Base-by-base conservation (phyloP, 2,888 invertebrate species). In the Epinotia nisella region DNA sequence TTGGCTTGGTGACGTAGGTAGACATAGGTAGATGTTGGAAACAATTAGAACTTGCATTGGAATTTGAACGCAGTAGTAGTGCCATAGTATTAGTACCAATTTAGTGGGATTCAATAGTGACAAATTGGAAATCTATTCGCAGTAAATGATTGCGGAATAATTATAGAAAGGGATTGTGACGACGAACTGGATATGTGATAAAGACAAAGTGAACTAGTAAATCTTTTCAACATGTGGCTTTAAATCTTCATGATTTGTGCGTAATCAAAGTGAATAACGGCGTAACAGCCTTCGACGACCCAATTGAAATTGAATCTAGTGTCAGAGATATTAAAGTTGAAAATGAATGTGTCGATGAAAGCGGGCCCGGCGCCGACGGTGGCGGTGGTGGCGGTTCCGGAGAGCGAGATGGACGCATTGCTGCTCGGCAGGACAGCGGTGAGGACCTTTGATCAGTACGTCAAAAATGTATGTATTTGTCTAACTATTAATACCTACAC, bases 351-450 rank as follows among this genome's bases (percentile, higher is more conserved):
- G 80, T 82, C 90, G 59, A 81, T 87, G 82, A 88, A 89, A 71
- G 88, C 87, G 3, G 92, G 94, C 39, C 88, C 90, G 2, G 93
- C 93, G 77, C 95, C 95, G 75, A 94, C 95, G 76, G 95, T 95
- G 86, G 93, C 94, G 10, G 94, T 95, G 87, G 94, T 95, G 66
- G 94, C 95, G 55, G 94, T 95, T 51, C 95, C 95, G 10, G 96
- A 96, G 87, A 96, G 96, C 79, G 96, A 96, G 93, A 96, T 97
- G 96, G 96, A 97, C 85, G 96, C 96, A 61, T 89, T 97, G 79
- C 94, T 97, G 77, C 94, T 97, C 70, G 96, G 96, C 78, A 94
- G 96, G 84, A 96, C 96, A 66, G 95, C 96, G 96, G 96, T 97
- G 94, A 96, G 96, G 95, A 90, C 89, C 77, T 93, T 94, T 90